A percentile compares a stretch with the other conserved stretches of the same genome.
Conservation (phyloP, 2,797 vertebrate species). For the Pteropus rufus region DNA sequence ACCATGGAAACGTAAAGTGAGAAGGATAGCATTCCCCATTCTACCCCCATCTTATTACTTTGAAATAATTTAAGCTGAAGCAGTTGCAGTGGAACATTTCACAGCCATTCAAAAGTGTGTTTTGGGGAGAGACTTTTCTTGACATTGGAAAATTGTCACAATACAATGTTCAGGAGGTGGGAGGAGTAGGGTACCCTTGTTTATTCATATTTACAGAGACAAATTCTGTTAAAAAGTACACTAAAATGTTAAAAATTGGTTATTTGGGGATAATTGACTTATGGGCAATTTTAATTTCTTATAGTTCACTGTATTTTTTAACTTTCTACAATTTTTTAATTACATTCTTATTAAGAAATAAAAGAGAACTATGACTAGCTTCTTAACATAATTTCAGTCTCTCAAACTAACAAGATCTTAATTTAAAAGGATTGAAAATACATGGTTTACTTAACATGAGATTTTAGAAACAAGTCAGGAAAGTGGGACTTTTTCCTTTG, state of each 20-base stretch:
- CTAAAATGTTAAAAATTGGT: neutral
- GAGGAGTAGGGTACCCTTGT: neutral
- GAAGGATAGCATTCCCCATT: neutral
- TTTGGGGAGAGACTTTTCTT: neutral
- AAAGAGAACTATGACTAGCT: neutral
- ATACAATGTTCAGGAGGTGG: neutral
- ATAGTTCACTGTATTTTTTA: neutral
- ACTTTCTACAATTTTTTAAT: neutral
- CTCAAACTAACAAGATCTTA: neutral
- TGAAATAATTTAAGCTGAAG: neutral
- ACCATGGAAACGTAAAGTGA: neutral
- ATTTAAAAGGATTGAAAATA: conserved; percentile 52
- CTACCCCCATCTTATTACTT: neutral
- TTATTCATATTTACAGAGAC: neutral
- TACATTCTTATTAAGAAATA: conserved; percentile 23
- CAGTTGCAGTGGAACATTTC: neutral
- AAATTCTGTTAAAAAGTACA: conserved; percentile 19
- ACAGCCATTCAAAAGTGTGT: neutral
- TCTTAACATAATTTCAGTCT: conserved; percentile 10
- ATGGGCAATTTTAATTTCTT: neutral
- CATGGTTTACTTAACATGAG: neutral
- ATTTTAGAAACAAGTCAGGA: conserved; percentile 25
- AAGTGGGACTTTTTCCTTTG: neutral
- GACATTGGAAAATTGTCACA: neutral
- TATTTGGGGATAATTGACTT: neutral